phyloP scores from a whole-genome alignment of 2,113 vertebrate genomes.

The Crypturellus undulatus region DNA sequence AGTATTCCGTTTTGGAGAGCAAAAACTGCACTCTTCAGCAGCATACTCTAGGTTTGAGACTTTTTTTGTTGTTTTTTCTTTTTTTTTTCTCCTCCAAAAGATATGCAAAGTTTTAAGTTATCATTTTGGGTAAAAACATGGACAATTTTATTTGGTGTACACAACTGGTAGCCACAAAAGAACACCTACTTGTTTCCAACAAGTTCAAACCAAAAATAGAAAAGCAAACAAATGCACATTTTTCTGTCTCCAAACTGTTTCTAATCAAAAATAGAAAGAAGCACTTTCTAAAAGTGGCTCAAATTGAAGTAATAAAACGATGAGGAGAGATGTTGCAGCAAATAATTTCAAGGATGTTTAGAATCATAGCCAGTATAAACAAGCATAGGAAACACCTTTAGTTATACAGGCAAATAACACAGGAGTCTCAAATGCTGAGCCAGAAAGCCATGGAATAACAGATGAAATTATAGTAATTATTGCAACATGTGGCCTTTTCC shows the following conservation, averaged over 20 bases:
- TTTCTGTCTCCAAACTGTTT: slow-evolving; percentile 26
- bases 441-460: slow-evolving; percentile 36
- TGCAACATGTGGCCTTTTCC: neutral
- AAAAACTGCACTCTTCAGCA: neutral
- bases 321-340: neutral
- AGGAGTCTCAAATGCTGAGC: neutral
- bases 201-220: slow-evolving; percentile 62
- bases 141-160: neutral
- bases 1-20: neutral
- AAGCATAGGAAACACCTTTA: slow-evolving; percentile 67
- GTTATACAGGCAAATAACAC: slow-evolving; percentile 28
- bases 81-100: neutral
- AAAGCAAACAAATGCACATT: slow-evolving; percentile 22
- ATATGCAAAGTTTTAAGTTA: neutral
- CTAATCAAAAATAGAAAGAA: slow-evolving; percentile 47
- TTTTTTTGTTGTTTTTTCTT: no score
- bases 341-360: slow-evolving; percentile 56
- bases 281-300: slow-evolving; percentile 24
- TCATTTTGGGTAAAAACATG: neutral
- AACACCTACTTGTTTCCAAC: slow-evolving; percentile 30
- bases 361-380: slow-evolving; percentile 49
- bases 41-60: neutral
- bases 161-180: neutral
- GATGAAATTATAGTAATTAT: neutral
- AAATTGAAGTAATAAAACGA: neutral